Evolutionary conservation across 1,140 invertebrate species (phyloP).

Genomic region (Neodiprion fabricii): DNA sequence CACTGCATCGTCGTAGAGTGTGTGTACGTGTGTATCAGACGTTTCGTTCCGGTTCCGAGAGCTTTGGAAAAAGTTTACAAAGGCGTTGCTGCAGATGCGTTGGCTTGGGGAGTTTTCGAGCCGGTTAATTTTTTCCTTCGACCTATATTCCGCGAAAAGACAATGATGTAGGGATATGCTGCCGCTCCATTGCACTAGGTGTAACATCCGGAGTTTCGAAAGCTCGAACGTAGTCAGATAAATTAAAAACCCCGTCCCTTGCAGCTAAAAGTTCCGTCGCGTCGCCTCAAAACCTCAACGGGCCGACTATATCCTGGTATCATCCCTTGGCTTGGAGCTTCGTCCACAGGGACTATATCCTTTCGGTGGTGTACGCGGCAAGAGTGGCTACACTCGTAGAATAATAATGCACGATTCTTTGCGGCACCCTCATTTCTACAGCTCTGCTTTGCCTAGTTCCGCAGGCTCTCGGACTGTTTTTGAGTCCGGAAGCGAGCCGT

Average conservation of each 20-base stretch:
- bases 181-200: neutral
- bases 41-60: neutral
- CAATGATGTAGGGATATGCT: constrained; percentile 22
- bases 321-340: constrained; percentile 9
- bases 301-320: neutral
- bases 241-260: constrained; percentile 29
- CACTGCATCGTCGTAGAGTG: neutral
- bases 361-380: constrained; percentile 22
- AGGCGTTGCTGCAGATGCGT: neutral
- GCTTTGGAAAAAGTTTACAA: neutral
- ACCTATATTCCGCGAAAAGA: constrained; percentile 23
- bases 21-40: neutral
- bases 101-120: too few relatives aligned
- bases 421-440: neutral
- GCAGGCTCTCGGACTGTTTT: constrained; percentile 3
- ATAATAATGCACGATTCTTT: constrained; percentile 29
- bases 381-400: constrained; percentile 24
- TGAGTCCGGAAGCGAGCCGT: neutral
- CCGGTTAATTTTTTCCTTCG: neutral
- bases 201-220: constrained; percentile 7
- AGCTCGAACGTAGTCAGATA: constrained; percentile 33
- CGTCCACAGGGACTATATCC: constrained; percentile 24
- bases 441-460: neutral
- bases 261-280: neutral
- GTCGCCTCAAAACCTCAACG: neutral